phyloP scores from a whole-genome alignment of 1,140 invertebrate genomes.

The Telenomus remus region DNA sequence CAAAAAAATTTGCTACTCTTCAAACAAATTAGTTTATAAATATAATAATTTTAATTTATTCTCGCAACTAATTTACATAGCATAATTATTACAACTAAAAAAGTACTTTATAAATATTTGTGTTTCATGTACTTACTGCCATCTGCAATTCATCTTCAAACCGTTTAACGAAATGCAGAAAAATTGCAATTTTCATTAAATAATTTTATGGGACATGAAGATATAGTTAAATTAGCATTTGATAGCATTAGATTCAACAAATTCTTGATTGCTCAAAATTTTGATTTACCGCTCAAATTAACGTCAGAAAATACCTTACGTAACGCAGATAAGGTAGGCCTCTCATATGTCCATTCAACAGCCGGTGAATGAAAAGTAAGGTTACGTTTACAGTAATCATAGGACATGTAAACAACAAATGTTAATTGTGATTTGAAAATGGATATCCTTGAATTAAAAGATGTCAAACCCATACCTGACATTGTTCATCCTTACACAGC shows the following conservation, averaged over 20 bases:
- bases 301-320: not conserved
- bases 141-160: not conserved
- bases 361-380: slow-evolving; percentile 9
- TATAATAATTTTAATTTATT: too few relatives aligned
- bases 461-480: slow-evolving; percentile 84
- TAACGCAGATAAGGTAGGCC: not conserved
- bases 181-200: not conserved
- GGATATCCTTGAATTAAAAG: slow-evolving; percentile 81
- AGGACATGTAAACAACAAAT: slow-evolving; percentile 21
- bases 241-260: too few relatives aligned
- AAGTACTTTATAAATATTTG: too few relatives aligned
- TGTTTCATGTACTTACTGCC: not conserved
- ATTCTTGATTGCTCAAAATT: too few relatives aligned
- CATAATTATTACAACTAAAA: too few relatives aligned
- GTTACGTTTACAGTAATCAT: slow-evolving; percentile 12
- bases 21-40: too few relatives aligned
- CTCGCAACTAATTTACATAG: too few relatives aligned
- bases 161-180: not conserved
- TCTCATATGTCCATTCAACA: not conserved
- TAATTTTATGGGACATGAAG: too few relatives aligned
- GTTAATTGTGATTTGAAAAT: slow-evolving; percentile 52
- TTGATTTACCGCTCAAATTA: not conserved
- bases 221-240: too few relatives aligned
- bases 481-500: slow-evolving; percentile 82
- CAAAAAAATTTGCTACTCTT: too few relatives aligned